phyloP scores from a whole-genome alignment of 2,888 invertebrate genomes.

The Abscondita cerata region DNA sequence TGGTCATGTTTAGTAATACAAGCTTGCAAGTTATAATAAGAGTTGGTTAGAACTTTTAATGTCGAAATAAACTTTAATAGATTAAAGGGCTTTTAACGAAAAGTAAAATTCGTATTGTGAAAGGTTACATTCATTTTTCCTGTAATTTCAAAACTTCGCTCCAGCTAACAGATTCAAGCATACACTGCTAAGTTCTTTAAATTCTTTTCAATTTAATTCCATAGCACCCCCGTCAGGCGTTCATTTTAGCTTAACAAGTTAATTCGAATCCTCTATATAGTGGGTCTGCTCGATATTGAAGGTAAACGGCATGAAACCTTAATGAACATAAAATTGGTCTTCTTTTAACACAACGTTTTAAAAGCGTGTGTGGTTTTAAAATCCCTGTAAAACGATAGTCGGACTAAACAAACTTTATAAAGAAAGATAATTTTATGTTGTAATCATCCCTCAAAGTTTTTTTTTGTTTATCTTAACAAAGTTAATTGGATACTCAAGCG shows the following conservation, averaged over 20 bases:
- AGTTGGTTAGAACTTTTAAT: background rate
- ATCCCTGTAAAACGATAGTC: slow-evolving; percentile 33
- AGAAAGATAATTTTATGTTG: slow-evolving; percentile 15
- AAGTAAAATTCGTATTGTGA: slow-evolving; percentile 18
- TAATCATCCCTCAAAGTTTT: slow-evolving; percentile 9
- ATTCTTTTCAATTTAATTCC: slow-evolving; percentile 49
- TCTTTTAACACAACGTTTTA: slow-evolving; percentile 29
- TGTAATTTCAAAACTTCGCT: slow-evolving; percentile 20
- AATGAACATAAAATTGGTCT: slow-evolving; percentile 32
- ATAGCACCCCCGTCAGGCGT: slow-evolving; percentile 42
- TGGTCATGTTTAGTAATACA: too few relatives aligned
- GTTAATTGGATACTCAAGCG: slow-evolving; percentile 29
- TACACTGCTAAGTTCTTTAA: slow-evolving; percentile 42
- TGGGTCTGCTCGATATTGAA: slow-evolving; percentile 42
- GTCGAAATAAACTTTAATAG: background rate
- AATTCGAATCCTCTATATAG: slow-evolving; percentile 49
- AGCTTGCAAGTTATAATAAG: too few relatives aligned
- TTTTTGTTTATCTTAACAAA: slow-evolving; percentile 23
- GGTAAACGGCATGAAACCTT: slow-evolving; percentile 27
- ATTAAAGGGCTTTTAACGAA: slow-evolving; percentile 7
- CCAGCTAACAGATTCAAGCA: slow-evolving; percentile 23
- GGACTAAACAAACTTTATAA: slow-evolving; percentile 17
- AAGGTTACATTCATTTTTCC: slow-evolving; percentile 21
- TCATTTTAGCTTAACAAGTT: slow-evolving; percentile 53
- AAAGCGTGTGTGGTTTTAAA: slow-evolving; percentile 38